Percentiles rank a stretch among this genome's conserved stretches.
These are phyloP conservation scores for Acrocephalus scirpaceus DNA, from an alignment of 2,797 vertebrate genomes.

Conservation along the genomic window DNA sequence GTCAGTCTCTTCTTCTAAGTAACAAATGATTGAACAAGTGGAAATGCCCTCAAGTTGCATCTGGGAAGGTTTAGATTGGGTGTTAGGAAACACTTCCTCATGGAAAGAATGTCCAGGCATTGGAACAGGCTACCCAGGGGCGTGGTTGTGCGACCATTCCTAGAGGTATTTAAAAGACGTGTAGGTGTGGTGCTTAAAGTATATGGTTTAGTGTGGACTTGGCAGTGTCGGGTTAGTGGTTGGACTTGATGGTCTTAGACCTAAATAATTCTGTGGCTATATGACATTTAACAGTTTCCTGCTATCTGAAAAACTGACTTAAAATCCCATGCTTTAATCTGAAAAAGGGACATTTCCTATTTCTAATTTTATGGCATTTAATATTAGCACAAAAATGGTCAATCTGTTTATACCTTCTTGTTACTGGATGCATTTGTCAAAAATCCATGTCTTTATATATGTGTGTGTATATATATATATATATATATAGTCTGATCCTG, in stretches of 20 bases:
- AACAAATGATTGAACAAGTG: not conserved
- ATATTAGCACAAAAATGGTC: not conserved
- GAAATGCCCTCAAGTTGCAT: not conserved
- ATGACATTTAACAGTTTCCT: not conserved
- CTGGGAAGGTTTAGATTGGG: too few relatives aligned
- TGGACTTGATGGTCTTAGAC: not conserved
- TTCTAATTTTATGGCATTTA: not conserved
- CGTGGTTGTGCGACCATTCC: rapidly evolving
- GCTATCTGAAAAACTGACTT: not conserved
- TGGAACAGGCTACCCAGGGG: not conserved
- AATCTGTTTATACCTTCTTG: not conserved
- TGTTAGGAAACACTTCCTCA: not conserved
- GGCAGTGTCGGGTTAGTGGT: not conserved
- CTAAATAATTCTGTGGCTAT: not conserved
- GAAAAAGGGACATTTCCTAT: not conserved
- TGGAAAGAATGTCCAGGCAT: not conserved
- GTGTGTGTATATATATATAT: too few relatives aligned
- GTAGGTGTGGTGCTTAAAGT: not conserved
- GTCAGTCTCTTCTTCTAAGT: rapidly evolving
- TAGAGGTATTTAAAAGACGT: not conserved
- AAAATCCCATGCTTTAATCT: not conserved
- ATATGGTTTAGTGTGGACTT: not conserved
- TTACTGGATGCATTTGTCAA: not conserved
- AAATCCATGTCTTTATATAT: not conserved
- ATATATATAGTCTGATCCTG: not conserved